These are phyloP conservation scores for Scrobipalpa atriplicella DNA, from an alignment of 2,888 invertebrate genomes.

Conservation along the genomic window DNA sequence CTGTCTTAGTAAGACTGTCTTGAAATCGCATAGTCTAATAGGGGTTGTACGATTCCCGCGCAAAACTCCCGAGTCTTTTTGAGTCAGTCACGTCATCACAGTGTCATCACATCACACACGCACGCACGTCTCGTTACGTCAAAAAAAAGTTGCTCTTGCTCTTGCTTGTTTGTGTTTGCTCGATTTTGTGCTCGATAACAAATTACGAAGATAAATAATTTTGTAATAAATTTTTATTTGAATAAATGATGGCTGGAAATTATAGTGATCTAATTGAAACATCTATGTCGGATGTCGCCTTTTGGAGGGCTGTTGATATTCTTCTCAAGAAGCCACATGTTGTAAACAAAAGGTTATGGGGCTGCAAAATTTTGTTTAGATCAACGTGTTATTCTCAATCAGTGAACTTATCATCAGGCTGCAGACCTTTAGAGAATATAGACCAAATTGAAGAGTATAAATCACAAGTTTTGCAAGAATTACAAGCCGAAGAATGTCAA, in stretches of 20 bases:
- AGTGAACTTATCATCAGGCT: conserved; percentile 35
- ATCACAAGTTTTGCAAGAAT: conserved; percentile 30
- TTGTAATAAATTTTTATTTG: background rate
- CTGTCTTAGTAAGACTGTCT: too few relatives aligned
- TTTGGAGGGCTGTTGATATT: conserved; percentile 85
- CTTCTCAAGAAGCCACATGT: conserved; percentile 87
- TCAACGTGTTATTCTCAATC: conserved; percentile 36
- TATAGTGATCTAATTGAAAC: conserved; percentile 7
- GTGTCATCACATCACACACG: too few relatives aligned
- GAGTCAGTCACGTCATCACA: too few relatives aligned
- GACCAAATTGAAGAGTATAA: conserved; percentile 39
- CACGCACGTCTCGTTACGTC: too few relatives aligned
- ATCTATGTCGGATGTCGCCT: conserved; percentile 52
- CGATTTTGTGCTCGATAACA: background rate
- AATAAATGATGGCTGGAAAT: background rate
- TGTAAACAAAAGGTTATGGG: conserved; percentile 87
- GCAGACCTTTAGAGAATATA: conserved; percentile 13
- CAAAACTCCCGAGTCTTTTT: too few relatives aligned
- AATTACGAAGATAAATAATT: too few relatives aligned
- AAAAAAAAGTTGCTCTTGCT: too few relatives aligned
- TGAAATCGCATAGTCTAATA: too few relatives aligned
- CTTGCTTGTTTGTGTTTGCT: too few relatives aligned
- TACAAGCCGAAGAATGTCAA: conserved; percentile 18
- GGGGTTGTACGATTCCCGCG: too few relatives aligned
- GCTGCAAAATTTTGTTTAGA: conserved; percentile 61